These are phyloP conservation scores for Vulpes lagopus DNA, from an alignment of 2,113 vertebrate genomes.

Conservation along the genomic window DNA sequence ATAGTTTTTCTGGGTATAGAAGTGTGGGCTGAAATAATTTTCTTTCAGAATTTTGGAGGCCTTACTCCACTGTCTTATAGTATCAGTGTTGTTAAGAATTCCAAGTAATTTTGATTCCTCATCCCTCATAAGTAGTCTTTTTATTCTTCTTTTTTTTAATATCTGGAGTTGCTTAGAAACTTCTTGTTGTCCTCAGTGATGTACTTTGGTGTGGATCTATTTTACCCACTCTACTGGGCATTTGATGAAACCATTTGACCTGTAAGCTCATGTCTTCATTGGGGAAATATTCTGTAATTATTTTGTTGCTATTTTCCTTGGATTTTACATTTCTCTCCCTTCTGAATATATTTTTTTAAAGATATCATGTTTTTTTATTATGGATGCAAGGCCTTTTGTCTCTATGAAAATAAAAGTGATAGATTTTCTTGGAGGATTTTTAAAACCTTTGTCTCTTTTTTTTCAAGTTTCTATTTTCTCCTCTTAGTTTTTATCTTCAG, in stretches of 20 bases:
- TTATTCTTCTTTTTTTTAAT: not conserved
- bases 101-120: not conserved
- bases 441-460: not conserved
- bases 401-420: slow-evolving; percentile 1
- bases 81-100: not conserved
- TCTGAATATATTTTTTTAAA: not conserved
- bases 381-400: not conserved
- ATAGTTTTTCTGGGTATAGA: not conserved
- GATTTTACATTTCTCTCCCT: not conserved
- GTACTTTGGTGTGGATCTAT: not conserved
- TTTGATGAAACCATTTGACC: not conserved
- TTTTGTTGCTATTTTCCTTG: not conserved
- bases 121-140: not conserved
- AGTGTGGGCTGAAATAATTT: not conserved
- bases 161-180: not conserved
- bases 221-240: not conserved
- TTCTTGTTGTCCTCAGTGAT: not conserved
- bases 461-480: not conserved
- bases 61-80: not conserved
- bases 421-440: not conserved
- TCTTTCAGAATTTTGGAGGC: not conserved
- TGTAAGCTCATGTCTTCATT: not conserved
- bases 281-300: not conserved
- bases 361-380: not conserved
- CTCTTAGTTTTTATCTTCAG: not conserved